Conservation (phyloP, 2,113 vertebrate species). For the Bufo gargarizans region DNA sequence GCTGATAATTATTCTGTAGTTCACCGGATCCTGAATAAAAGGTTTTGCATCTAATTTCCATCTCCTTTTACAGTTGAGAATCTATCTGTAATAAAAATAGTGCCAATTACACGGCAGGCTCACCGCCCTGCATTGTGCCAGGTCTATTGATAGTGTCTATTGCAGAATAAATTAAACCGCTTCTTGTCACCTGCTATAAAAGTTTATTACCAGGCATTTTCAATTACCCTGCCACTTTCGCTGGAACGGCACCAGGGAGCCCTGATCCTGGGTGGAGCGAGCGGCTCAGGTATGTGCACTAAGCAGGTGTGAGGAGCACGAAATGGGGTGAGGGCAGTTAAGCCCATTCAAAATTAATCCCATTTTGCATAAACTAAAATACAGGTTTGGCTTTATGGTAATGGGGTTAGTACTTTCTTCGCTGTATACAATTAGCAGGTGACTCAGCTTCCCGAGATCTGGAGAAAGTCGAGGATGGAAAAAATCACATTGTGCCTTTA, state of each 20-base stretch:
- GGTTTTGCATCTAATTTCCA: neutral
- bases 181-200: neutral
- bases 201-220: neutral
- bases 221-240: conserved; percentile 2
- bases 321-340: conserved; percentile 33
- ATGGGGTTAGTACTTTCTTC: neutral
- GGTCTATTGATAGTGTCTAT: neutral
- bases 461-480: neutral
- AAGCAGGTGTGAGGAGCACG: neutral
- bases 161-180: neutral
- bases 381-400: conserved; percentile 4
- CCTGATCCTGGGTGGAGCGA: conserved; percentile 2
- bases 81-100: neutral
- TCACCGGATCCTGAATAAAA: neutral
- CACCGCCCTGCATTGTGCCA: conserved; percentile 11
- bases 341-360: conserved; percentile 6
- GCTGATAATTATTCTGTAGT: neutral
- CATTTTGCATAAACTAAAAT: neutral
- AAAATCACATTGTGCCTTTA: too few species aligned
- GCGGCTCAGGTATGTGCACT: neutral
- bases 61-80: neutral
- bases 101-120: neutral
- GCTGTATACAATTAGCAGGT: neutral
- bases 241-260: neutral
- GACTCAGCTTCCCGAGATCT: conserved; percentile 14